Evolutionary conservation across 1,140 invertebrate genomes (phyloP).

Genomic region (Pectinophora gossypiella): DNA sequence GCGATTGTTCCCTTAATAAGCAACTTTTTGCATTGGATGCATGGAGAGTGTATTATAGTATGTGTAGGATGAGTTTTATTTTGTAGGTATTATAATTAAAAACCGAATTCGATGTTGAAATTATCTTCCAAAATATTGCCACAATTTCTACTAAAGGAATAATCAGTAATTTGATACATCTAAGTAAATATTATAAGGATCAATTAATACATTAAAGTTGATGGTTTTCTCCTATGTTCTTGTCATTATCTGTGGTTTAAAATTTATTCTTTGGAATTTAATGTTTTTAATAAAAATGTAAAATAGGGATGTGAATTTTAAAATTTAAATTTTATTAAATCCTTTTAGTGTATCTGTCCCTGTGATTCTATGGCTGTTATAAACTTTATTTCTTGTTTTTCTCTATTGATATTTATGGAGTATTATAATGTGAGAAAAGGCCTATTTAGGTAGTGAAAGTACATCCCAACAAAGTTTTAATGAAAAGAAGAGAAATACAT

Average conservation of each 20-base stretch:
- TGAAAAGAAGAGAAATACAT: not conserved
- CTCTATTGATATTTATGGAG: not conserved
- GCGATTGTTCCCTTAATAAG: too few relatives aligned
- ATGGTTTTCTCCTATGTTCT: not conserved
- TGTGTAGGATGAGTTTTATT: slow-evolving; percentile 24
- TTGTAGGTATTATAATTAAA: slow-evolving; percentile 42
- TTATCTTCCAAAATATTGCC: slow-evolving; percentile 55
- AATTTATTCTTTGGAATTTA: too few relatives aligned
- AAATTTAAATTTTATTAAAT: not conserved
- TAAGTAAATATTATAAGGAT: slow-evolving; percentile 2
- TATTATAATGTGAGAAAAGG: slow-evolving; percentile 3
- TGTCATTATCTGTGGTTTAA: not conserved
- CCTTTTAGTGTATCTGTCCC: slow-evolving; percentile 1
- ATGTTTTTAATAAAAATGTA: too few relatives aligned
- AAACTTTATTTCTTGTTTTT: not conserved
- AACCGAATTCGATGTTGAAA: slow-evolving; percentile 62
- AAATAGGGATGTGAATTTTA: not conserved
- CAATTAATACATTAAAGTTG: not conserved
- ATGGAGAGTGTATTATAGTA: slow-evolving; percentile 20
- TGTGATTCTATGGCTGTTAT: slow-evolving; percentile 6
- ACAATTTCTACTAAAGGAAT: slow-evolving; percentile 42
- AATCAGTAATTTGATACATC: slow-evolving; percentile 31
- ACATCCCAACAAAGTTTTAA: not conserved
- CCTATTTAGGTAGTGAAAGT: slow-evolving; percentile 8
- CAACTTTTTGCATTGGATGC: slow-evolving; percentile 54